phyloP scores from a whole-genome alignment of 2,113 vertebrate genomes.

The Campylorhamphus procurvoides region DNA sequence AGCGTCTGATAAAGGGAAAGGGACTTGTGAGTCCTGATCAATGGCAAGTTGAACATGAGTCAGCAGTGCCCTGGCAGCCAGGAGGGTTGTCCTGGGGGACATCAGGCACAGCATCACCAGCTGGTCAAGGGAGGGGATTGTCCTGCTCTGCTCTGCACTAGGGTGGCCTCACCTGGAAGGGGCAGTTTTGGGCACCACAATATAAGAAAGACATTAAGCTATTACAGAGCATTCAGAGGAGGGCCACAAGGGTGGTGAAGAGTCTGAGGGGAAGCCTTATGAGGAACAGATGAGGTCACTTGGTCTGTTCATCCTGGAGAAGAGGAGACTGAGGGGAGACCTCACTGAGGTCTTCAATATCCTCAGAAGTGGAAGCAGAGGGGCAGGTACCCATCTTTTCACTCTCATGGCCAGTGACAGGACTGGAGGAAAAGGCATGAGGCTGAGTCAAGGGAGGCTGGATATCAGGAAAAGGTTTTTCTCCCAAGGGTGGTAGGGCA shows the following conservation, averaged over 20 bases:
- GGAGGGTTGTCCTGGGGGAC: not conserved
- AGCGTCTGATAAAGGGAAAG: not conserved
- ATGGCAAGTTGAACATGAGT: not conserved
- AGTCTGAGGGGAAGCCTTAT: fast-evolving
- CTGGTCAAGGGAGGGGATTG: fast-evolving
- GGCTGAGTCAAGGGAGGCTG: not conserved
- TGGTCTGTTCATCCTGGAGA: not conserved
- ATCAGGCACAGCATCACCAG: fast-evolving
- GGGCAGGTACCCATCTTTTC: not conserved
- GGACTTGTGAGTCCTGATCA: fast-evolving
- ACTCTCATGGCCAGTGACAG: not conserved
- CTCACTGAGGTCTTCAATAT: not conserved
- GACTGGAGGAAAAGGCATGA: not conserved
- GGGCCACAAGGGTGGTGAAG: not conserved
- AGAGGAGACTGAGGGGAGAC: not conserved
- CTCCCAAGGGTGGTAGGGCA: too few species aligned
- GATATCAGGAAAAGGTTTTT: not conserved
- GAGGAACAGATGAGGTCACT: not conserved
- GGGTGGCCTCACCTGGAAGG: not conserved
- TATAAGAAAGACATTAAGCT: not conserved
- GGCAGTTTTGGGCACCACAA: not conserved
- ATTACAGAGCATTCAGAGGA: not conserved
- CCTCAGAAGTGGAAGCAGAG: not conserved
- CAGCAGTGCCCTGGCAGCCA: not conserved
- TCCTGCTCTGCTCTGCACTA: not conserved